Base-by-base conservation (phyloP, 2,888 invertebrate genomes). In the Theretra japonica region DNA sequence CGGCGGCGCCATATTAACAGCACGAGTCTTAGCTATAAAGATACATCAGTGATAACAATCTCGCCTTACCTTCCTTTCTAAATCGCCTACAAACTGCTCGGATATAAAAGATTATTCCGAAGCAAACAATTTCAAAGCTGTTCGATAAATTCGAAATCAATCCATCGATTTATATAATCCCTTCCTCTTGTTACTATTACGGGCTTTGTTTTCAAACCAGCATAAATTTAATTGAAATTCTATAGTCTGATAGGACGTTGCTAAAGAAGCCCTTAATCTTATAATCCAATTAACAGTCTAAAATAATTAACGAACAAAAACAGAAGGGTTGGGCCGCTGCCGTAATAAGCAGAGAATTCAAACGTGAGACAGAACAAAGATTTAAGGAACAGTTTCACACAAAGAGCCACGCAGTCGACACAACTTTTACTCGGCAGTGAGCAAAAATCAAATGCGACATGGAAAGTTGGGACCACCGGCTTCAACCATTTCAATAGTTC, bases 281-380 rank as follows among this genome's bases (percentile, higher is more conserved):
- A 77, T 83, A 81, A 84, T 80, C 82, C 84, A 84, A 84, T 85
- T 85, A 84, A 78, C 79, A 70, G 77, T 78, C 79, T 83, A 80
- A 82, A 83, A 84, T 84, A 82, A 85, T 83, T 76, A 82, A 77
- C 72, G 80, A 85, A 83, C 79, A 83, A 82, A 81, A 83, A 81
- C 82, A 81, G 80, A 80, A 78, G 79, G 80, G 79, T 80, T 80
- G 78, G 76, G 80, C 79, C 79, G 76, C 78, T 77, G 76, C 77
- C 74, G 77, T 80, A 80, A 82, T 80, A 79, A 83, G 74, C 76
- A 69, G 74, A 76, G 75, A 77, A 81, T 79, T 81, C 74, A 77
- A 77, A 82, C 78, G 76, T 79, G 76, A 75, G 73, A 77, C 71
- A 74, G 74, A 78, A 79, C 76, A 75, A 80, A 78, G 75, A 79